Evolutionary conservation across 1,140 invertebrate species (phyloP), one percentile per base, ranked within the genome.

Genomic region (Phortica variegata): DNA sequence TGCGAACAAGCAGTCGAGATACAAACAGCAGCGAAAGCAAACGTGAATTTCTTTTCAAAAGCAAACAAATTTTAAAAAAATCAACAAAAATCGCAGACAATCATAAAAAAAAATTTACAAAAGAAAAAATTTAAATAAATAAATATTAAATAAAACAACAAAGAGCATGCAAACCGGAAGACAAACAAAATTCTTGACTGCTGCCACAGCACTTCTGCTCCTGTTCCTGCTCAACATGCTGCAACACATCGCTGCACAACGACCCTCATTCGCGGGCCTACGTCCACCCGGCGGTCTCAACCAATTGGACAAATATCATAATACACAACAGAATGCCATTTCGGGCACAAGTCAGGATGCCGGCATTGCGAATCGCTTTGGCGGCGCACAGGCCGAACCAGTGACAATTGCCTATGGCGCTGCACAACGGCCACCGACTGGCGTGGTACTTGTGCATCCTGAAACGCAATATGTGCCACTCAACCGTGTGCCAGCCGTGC

Each of bases 241-340:
- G 12, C 51, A 32, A 47, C n/a, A n/a, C n/a, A n/a, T n/a, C n/a
- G n/a, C n/a, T n/a, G 62, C 60, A 1, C 74, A 76, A 42, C 60
- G 74, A n/a, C 65, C 71, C 4, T 56, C 65, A 19, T 76, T 63
- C 39, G 60, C 73, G 0, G 74, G 74, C 6, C 26, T 39, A 8
- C 58, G 73, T n/a, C 73, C 70, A 2, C 58, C 65, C 2, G 61
- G 60, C 5, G 69, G 69, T n/a, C 54, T 72, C 2, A 69, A 33
- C 12, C 68, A 76, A 34, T 68, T 61, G 56, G 70, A 76, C 43
- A 73, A 73, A 49, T 73, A 71, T 26, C 54, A 61, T 37, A 58
- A 43, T 7, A 41, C 59, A 3, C 53, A 56, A 16, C 58, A 69
- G 26, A 68, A 65, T 3, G 65, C 60, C 2, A 52, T 55, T 6